These are phyloP conservation scores for Emydoidea blandingii DNA, from an alignment of 2,797 vertebrate genomes.

Conservation along the genomic window DNA sequence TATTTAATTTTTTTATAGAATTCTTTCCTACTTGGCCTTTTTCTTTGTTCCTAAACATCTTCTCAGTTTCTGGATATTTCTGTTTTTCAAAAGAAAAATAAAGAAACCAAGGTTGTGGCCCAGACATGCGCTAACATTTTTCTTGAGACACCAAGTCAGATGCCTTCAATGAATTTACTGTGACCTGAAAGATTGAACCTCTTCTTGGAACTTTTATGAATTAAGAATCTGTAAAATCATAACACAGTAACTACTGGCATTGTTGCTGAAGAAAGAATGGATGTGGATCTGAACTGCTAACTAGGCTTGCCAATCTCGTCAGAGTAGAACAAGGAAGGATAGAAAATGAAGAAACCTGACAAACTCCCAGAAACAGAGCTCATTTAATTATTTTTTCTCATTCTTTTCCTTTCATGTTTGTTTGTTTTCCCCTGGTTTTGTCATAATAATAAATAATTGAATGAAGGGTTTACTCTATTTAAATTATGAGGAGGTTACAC, in stretches of 20 bases:
- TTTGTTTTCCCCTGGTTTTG: background rate
- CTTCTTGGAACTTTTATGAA: background rate
- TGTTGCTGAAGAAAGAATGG: conserved; percentile 13
- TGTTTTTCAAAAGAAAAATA: background rate
- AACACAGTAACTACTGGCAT: background rate
- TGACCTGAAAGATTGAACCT: background rate
- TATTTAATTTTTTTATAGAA: background rate
- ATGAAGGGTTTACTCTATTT: background rate
- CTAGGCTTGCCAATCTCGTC: background rate
- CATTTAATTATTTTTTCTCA: conserved; percentile 14
- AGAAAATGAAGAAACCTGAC: conserved; percentile 52
- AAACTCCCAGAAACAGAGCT: background rate
- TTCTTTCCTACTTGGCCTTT: background rate
- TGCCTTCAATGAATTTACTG: background rate
- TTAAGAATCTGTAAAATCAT: background rate
- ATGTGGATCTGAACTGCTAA: conserved; percentile 30
- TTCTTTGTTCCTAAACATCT: background rate
- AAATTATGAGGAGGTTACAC: background rate
- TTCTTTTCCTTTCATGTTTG: background rate
- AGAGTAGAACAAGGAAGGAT: conserved; percentile 26
- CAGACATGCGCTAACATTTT: background rate
- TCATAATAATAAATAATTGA: background rate
- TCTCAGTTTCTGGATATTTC: too few relatives aligned
- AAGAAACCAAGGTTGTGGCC: background rate
- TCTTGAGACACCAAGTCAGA: background rate